phyloP scores from a whole-genome alignment of 2,888 invertebrate genomes.

The Copidosoma aretas region DNA sequence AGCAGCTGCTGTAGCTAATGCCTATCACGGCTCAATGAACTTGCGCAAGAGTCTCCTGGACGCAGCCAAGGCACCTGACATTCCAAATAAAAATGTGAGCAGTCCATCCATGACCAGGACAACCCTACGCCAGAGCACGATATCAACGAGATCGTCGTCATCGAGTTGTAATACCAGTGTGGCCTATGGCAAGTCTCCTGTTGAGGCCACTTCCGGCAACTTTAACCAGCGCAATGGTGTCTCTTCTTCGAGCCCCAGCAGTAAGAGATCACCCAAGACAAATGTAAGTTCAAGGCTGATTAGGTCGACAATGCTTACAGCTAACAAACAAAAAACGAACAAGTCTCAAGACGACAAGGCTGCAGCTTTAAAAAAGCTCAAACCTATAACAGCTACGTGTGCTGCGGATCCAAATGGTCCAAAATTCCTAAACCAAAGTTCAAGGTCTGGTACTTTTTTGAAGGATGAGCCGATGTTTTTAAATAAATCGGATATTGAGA shows the following conservation, averaged over 20 bases:
- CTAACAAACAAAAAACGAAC: constrained; percentile 43
- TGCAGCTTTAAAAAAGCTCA: constrained; percentile 39
- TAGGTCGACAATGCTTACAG: constrained; percentile 42
- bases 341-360: constrained; percentile 42
- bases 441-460: constrained; percentile 75
- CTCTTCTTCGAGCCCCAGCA: constrained; percentile 55
- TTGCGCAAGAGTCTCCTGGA: constrained; percentile 65
- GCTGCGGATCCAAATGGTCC: constrained; percentile 27
- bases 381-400: constrained; percentile 44
- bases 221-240: constrained; percentile 44
- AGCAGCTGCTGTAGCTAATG: constrained; percentile 54
- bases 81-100: constrained; percentile 53
- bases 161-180: too few species aligned
- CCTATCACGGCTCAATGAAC: constrained; percentile 62
- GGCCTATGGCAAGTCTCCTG: neutral
- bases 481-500: constrained; percentile 62
- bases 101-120: constrained; percentile 41
- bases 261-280: constrained; percentile 57
- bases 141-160: constrained; percentile 42
- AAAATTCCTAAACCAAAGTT: constrained; percentile 63
- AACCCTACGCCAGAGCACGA: constrained; percentile 44
- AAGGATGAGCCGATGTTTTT: constrained; percentile 77
- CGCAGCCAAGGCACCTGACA: constrained; percentile 66
- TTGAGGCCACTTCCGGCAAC: constrained; percentile 20
- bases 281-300: constrained; percentile 47